These are phyloP conservation scores for Kryptolebias marmoratus DNA, from an alignment of 2,113 vertebrate species.

Conservation along the genomic window DNA sequence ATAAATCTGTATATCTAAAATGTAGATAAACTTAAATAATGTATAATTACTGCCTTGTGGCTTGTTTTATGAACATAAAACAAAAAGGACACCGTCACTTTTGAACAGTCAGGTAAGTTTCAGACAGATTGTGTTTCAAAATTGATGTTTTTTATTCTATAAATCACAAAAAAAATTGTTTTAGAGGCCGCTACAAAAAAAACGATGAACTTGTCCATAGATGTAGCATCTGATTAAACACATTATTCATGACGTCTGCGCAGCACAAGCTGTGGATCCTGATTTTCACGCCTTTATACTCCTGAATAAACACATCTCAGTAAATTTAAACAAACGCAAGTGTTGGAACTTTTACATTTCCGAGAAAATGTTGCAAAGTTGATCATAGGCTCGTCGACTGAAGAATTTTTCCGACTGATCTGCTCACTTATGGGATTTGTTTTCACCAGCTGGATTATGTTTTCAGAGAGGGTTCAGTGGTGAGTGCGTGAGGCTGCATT, in stretches of 20 bases:
- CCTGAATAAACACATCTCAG: background rate
- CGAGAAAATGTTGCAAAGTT: background rate
- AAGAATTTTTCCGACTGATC: background rate
- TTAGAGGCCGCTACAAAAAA: too few species aligned
- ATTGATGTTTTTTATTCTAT: too few species aligned
- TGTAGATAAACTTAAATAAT: too few species aligned
- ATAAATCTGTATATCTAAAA: too few species aligned
- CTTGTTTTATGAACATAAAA: too few species aligned
- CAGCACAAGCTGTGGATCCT: background rate
- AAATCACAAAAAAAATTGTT: too few species aligned
- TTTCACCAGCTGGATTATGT: background rate
- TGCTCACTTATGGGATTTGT: background rate
- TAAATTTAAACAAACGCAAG: background rate
- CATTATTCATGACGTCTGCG: background rate
- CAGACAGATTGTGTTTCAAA: too few species aligned
- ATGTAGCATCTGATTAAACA: too few species aligned
- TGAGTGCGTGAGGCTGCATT: background rate
- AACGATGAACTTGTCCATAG: too few species aligned
- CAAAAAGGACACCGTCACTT: too few species aligned
- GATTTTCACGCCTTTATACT: background rate
- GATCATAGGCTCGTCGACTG: background rate
- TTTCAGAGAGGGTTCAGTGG: background rate
- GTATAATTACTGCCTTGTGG: too few species aligned
- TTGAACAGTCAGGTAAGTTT: too few species aligned
- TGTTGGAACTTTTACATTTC: background rate